These are phyloP conservation scores for Nemotelus pantherinus DNA, from an alignment of 2,888 invertebrate species.

Conservation along the genomic window DNA sequence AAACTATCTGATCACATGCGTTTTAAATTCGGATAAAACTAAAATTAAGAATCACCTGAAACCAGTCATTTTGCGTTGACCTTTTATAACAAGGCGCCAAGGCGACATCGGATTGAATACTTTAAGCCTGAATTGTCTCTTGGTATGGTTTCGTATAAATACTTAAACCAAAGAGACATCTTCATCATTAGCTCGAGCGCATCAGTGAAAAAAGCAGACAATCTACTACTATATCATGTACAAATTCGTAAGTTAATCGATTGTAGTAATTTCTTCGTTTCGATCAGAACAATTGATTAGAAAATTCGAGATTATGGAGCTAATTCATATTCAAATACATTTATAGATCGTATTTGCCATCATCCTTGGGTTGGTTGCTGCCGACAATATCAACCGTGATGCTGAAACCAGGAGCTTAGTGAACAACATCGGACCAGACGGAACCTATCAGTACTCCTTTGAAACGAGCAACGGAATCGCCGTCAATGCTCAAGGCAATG, in stretches of 20 bases:
- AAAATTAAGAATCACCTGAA: slow-evolving; percentile 11
- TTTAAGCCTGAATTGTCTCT: neutral
- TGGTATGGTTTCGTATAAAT: slow-evolving; percentile 27
- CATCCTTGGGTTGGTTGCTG: slow-evolving; percentile 32
- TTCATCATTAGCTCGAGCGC: slow-evolving; percentile 29
- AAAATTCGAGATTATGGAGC: neutral
- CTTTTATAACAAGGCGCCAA: neutral
- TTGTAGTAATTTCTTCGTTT: neutral
- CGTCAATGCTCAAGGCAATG: slow-evolving; percentile 32
- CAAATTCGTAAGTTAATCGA: slow-evolving; percentile 29
- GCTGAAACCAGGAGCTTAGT: slow-evolving; percentile 34
- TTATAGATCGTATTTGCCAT: slow-evolving; percentile 26
- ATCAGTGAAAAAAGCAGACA: slow-evolving; percentile 10
- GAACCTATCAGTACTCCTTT: slow-evolving; percentile 16
- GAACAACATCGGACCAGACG: slow-evolving; percentile 31
- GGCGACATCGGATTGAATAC: neutral
- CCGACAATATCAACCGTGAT: slow-evolving; percentile 35
- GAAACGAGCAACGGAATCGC: slow-evolving; percentile 42
- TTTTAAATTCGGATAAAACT: neutral
- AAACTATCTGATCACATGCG: neutral
- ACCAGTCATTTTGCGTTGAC: slow-evolving; percentile 24
- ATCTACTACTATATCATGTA: slow-evolving; percentile 26
- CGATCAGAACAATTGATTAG: neutral
- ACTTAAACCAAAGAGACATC: slow-evolving; percentile 3
- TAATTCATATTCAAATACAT: neutral